Evolutionary conservation across 30 jellyfish, hydroid and myxozoan species (phyloP).

Genomic region (Catostylus mosaicus): DNA sequence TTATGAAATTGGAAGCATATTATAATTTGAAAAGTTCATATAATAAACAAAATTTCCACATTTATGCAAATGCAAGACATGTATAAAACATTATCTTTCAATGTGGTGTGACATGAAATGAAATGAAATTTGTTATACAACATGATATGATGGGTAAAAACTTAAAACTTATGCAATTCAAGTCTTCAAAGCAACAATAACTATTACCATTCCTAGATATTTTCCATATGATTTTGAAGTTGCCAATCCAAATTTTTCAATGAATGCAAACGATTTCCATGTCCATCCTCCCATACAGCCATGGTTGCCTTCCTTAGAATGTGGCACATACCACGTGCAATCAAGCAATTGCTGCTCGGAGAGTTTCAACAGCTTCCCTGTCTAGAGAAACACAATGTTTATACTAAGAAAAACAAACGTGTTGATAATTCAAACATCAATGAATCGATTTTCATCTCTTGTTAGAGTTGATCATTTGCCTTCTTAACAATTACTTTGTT

Average conservation of each 20-base stretch:
- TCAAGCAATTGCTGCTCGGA: constrained; percentile 89
- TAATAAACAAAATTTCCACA: too few relatives aligned
- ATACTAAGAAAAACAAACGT: neutral
- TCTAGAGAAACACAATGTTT: constrained; percentile 26
- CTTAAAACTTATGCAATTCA: too few relatives aligned
- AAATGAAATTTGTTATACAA: too few relatives aligned
- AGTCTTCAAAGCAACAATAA: too few relatives aligned
- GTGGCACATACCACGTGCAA: constrained; percentile 89
- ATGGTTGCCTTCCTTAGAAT: constrained; percentile 77
- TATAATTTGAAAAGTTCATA: too few relatives aligned
- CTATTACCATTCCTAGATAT: constrained; percentile 86
- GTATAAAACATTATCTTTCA: too few relatives aligned
- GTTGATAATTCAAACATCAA: too few relatives aligned
- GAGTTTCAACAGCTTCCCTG: constrained; percentile 71
- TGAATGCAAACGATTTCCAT: constrained; percentile 87
- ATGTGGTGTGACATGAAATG: too few relatives aligned
- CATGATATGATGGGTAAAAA: too few relatives aligned
- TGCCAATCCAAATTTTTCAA: constrained; percentile 86
- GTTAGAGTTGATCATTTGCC: neutral
- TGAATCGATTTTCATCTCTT: too few relatives aligned
- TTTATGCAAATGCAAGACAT: too few relatives aligned
- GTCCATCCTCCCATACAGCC: constrained; percentile 99
- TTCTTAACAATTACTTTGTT: neutral
- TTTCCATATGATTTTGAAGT: constrained; percentile 74
- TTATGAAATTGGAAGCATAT: too few relatives aligned